Conservation (phyloP, 1,140 invertebrate species). For the Ceratitis capitata region DNA sequence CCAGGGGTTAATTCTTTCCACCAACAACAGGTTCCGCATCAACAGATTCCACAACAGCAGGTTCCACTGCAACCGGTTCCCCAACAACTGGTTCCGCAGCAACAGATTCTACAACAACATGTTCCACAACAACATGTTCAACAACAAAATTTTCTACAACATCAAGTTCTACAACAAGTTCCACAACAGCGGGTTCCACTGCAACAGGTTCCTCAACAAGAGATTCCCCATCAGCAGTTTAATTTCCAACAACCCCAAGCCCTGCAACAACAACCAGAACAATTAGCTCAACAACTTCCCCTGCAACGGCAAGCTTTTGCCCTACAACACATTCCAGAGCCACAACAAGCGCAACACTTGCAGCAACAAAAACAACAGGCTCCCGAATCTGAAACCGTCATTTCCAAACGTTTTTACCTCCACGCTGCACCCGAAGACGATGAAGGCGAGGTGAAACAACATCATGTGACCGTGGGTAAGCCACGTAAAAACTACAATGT, state of each 20-base stretch:
- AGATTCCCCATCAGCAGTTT: not conserved
- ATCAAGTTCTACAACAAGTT: too few species aligned
- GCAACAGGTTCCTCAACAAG: not conserved
- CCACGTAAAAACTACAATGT: conserved; percentile 83
- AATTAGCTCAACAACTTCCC: not conserved
- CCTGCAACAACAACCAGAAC: not conserved
- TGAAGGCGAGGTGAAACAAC: conserved; percentile 39
- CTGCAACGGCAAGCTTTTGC: not conserved
- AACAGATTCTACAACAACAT: not conserved
- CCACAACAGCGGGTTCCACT: not conserved
- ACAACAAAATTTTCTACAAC: not conserved
- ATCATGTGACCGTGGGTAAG: conserved; percentile 50
- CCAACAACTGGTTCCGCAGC: not conserved
- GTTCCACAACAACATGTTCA: not conserved
- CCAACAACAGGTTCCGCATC: not conserved
- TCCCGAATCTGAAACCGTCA: conserved; percentile 24
- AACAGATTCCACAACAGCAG: not conserved
- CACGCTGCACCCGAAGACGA: conserved; percentile 47
- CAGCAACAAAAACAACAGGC: conserved; percentile 8
- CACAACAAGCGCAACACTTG: not conserved
- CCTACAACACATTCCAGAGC: not conserved
- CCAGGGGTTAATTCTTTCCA: not conserved
- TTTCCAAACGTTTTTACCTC: conserved; percentile 47
- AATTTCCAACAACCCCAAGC: not conserved
- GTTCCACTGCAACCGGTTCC: not conserved